phyloP scores from a whole-genome alignment of 1,140 invertebrate species.

The Solenopsis fugax region DNA sequence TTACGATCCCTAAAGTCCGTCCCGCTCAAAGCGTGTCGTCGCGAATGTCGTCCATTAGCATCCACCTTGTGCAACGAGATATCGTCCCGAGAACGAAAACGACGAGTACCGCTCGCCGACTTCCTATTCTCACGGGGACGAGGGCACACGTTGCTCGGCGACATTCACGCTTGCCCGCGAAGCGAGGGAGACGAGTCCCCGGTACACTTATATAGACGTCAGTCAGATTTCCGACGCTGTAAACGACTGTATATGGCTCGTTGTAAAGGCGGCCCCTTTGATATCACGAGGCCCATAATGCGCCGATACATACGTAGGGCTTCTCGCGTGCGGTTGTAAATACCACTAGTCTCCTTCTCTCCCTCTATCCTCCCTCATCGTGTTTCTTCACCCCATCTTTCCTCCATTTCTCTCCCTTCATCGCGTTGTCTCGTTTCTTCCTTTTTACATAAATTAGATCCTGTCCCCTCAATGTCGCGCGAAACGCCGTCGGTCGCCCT shows the following conservation, averaged over 20 bases:
- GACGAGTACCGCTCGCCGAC: background rate
- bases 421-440: background rate
- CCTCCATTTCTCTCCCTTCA: constrained; percentile 16
- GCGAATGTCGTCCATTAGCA: constrained; percentile 7
- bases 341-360: constrained; percentile 74
- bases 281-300: constrained; percentile 80
- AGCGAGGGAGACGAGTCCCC: constrained; percentile 53
- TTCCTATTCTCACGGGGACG: constrained; percentile 45
- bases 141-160: constrained; percentile 41
- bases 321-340: constrained; percentile 79
- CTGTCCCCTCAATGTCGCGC: constrained; percentile 54
- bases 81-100: background rate
- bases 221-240: constrained; percentile 83
- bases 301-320: constrained; percentile 80
- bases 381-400: background rate
- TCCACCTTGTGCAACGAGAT: background rate
- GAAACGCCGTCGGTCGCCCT: constrained; percentile 63
- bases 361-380: constrained; percentile 33
- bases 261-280: constrained; percentile 85
- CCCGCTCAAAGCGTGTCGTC: background rate
- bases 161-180: constrained; percentile 54
- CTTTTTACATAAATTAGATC: constrained; percentile 63
- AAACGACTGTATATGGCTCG: constrained; percentile 84
- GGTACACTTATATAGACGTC: constrained; percentile 83
- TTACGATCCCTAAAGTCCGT: no score